These are phyloP conservation scores for Crossaster papposus DNA, from an alignment of 53 echinoderm and acorn worm species.

Conservation along the genomic window DNA sequence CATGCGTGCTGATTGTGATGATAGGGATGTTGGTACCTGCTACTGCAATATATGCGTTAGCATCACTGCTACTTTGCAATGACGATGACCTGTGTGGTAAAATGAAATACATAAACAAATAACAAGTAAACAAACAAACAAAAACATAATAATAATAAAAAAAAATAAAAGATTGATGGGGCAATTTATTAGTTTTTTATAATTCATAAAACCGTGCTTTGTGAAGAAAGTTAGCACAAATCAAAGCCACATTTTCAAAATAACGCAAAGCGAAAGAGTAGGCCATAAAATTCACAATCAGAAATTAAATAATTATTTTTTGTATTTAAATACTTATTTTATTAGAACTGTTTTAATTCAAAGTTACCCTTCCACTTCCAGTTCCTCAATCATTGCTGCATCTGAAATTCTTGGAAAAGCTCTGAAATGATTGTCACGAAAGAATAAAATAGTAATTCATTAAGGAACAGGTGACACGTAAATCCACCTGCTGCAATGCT, in stretches of 20 bases:
- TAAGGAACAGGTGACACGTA: not conserved
- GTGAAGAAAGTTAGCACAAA: no score
- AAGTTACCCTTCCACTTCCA: conserved; percentile 1
- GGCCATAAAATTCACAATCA: no score
- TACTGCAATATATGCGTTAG: conserved; percentile 43
- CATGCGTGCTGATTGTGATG: conserved; percentile 55
- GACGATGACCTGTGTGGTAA: conserved; percentile 44
- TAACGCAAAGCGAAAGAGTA: no score
- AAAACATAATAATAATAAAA: no score
- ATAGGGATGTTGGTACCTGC: conserved; percentile 42
- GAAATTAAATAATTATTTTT: no score
- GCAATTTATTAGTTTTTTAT: no score
- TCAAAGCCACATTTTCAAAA: no score
- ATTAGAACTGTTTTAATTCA: no score
- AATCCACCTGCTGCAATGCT: not conserved
- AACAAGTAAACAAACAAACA: no score
- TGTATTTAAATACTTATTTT: no score
- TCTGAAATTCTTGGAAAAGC: not conserved
- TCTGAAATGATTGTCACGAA: not conserved
- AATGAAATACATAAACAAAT: not conserved
- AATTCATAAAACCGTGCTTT: no score
- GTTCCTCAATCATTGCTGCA: conserved; percentile 7
- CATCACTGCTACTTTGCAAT: conserved; percentile 25
- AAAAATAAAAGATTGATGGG: no score
- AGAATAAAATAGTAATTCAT: not conserved